phyloP scores from a whole-genome alignment of 2,797 vertebrate genomes.

The Rhabdophis nuchalis region DNA sequence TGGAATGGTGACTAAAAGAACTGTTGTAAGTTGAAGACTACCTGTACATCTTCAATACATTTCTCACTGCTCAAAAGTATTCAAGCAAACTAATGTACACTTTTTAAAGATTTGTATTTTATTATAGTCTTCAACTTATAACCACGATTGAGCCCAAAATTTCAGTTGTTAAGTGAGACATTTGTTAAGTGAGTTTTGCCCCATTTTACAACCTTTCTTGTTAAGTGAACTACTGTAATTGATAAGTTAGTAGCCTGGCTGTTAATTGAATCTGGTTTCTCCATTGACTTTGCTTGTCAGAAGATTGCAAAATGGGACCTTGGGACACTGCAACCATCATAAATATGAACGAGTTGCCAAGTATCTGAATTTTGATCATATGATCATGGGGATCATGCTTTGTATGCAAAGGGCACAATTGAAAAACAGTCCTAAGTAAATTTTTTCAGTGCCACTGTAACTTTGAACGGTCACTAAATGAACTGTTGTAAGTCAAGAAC shows the following conservation, averaged over 20 bases:
- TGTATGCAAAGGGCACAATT: neutral
- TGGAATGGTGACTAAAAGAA: neutral
- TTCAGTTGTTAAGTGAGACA: neutral
- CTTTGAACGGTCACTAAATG: neutral
- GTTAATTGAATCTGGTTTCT: neutral
- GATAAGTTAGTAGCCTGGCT: neutral
- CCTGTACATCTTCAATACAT: neutral
- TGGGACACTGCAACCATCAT: neutral
- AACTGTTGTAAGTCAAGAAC: neutral
- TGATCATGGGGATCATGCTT: neutral
- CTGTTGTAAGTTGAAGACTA: neutral
- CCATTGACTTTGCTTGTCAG: neutral
- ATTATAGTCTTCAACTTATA: neutral
- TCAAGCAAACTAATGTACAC: constrained; percentile 11
- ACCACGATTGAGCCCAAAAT: neutral
- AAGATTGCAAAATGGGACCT: neutral
- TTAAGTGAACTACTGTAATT: neutral
- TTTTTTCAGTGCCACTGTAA: neutral
- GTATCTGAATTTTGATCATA: neutral
- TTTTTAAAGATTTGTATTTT: neutral
- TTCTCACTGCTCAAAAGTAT: neutral
- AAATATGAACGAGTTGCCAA: neutral
- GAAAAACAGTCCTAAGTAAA: neutral
- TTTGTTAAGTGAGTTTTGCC: neutral
- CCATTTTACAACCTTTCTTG: neutral